A percentile compares a stretch with the other conserved stretches of the same genome.
These are phyloP conservation scores for Thunnus thynnus DNA, from an alignment of 2,113 vertebrate genomes.

Conservation along the genomic window DNA sequence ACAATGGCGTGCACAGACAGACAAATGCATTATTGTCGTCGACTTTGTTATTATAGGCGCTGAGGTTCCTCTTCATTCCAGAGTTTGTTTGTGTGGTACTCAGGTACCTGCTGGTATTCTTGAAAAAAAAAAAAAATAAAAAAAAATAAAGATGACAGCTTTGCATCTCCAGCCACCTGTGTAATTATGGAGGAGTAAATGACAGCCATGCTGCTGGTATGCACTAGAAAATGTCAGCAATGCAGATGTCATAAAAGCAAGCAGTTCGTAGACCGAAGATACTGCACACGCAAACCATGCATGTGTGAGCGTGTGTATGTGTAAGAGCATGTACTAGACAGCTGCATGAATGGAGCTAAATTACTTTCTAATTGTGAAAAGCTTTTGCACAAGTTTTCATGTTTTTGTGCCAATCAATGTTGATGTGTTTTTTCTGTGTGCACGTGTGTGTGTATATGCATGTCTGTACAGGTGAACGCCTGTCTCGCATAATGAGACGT, in stretches of 20 bases:
- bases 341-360: neutral
- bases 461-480: conserved; percentile 36
- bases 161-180: conserved; percentile 47
- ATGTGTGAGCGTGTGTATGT: conserved; percentile 10
- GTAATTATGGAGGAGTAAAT: conserved; percentile 71
- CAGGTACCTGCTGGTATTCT: conserved; percentile 14
- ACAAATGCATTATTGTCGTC: neutral
- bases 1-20: neutral
- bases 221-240: conserved; percentile 63
- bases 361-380: neutral
- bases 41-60: neutral
- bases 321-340: neutral
- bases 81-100: conserved; percentile 40
- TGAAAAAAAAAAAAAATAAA: neutral
- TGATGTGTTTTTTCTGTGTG: neutral
- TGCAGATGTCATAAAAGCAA: conserved; percentile 50
- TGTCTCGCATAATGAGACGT: conserved; percentile 15
- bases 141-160: conserved; percentile 49
- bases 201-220: conserved; percentile 49
- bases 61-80: neutral
- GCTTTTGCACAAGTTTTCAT: neutral
- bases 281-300: neutral
- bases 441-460: conserved; percentile 6
- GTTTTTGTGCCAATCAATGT: neutral
- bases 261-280: conserved; percentile 35